Base-by-base conservation (phyloP, 2,888 invertebrate genomes). In the Lepidocyrtoides sp. region DNA sequence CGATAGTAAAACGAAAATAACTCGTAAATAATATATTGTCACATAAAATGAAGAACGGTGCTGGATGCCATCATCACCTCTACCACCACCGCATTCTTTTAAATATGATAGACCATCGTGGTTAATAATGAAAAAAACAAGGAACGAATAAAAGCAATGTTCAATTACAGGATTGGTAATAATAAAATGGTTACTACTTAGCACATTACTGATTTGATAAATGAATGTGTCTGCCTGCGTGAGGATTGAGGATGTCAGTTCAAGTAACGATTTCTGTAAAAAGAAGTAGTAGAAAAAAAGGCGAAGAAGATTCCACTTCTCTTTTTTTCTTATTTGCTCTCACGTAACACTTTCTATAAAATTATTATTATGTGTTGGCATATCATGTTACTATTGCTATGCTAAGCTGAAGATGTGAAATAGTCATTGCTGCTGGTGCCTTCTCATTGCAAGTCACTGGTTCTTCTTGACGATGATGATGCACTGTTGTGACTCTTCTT, bases 101-200 rank as follows among this genome's bases (percentile, higher is more conserved):
- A 69, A 48, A 75, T 51, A 75, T 48, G 75, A n/a, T 51, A 44
- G 7, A 48, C 44, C 48, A 48, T 75, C 75, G 12, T 75, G 23
- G 51, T 51, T 75, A 48, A 75, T 75, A 75, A 26, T 51, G 51
- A 44, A 75, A 48, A 75, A 75, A 75, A 75, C 75, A 79, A 77
- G 69, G 54, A 79, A 41, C 81, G 57, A 86, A 86, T n/a, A 90
- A 90, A 90, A 79, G 82, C 81, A 91, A 91, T 86, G 91, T 83
- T 83, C 87, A 91, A 91, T 87, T 87, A 91, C 86, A 85, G 91
- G 75, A 91, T 69, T 83, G 51, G 75, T n/a, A n/a, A n/a, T 48
- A 75, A 75, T 75, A 75, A 75, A 79, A 87, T 87, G 79, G 87
- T 87, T 77, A 79, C 79, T 66, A 66, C 81, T 88, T 88, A 51